Evolutionary conservation across 2,797 vertebrate species (phyloP), one percentile per base, ranked within the genome.

Genomic region (Megalops cyprinoides): DNA sequence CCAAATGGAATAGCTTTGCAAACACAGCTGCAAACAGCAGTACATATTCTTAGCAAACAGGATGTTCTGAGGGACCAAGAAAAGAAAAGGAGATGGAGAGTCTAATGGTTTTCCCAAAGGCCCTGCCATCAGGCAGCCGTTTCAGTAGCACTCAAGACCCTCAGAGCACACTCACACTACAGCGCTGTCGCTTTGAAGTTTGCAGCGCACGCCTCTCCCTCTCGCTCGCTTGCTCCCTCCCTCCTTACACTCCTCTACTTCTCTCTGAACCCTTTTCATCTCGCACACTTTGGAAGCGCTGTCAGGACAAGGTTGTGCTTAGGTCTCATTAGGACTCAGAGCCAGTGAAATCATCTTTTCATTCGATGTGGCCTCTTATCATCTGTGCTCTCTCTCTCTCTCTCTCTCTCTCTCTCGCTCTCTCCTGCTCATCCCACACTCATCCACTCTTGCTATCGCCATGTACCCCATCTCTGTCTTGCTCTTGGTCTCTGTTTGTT

Each of bases 11-110:
- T 4, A 23, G 5, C 4, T 18, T 42, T 6, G 18, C 18, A 6
- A 15, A 69, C 10, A 20, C 5, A 42, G 5, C 39, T 0, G 97
- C 97, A 97, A 97, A 98, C 80, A 95, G 94, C 37, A 23, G 23
- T 34, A 25, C 14, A 18, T 23, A 71, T 82, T 10, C 25, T 6
- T 23, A 60, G 42, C 12, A 77, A 81, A 60, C 23, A 69, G 3
- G 37, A 18, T 8, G 0, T 12, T 37, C 12, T 3, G 20, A 37
- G 34, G 20, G 10, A 37, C 31, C 34, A 7, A 37, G 31, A 67
- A 31, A 67, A 37, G 34, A 2, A 18, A 14, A 23, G 3, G 9
- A 23, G 65, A 39, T 18, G 37, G 65, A 69, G 34, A 18, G 12
- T 1, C 34, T 1, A 37, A 6, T 69, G 34, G 14, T 69, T 20